Evolutionary conservation across 1,140 invertebrate genomes (phyloP), one percentile per base, ranked within the genome.

Genomic region (Leptinotarsa texana): DNA sequence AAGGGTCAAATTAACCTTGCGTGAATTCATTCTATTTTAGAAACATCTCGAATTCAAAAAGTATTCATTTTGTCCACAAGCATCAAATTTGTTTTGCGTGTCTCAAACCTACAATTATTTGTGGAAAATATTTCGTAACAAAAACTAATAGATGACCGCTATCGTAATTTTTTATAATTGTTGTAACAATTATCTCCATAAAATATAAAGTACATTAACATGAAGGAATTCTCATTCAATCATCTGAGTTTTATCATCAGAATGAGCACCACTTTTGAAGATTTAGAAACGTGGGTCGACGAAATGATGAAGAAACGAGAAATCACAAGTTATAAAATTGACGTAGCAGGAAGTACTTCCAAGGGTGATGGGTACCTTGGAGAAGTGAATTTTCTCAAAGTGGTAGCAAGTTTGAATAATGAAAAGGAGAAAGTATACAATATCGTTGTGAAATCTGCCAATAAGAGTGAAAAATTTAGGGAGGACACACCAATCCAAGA

Each of bases 291-390:
- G 6, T 72, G 71, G 71, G 48, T 78, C 15, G 68, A 66, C 13
- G 72, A 76, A 73, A 66, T 76, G 57, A 78, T 78, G 78, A 74
- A 24, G 13, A 66, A 74, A 63, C 24, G 67, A 33, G 62, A 66
- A n/a, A 66, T 78, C 8, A 51, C 61, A 11, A 75, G 74, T 27
- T 81, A 82, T 57, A 75, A 79, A 51, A 13, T 81, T 13, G 77
- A 78, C 22, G 24, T 80, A 68, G 68, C 74, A 3, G 80, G 78
- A 27, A 74, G 70, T 42, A 63, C 75, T 0, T 66, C 48, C 11
- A 81, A 81, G 75, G 81, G 80, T 11, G 80, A 82, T 66, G 80
- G 80, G 24, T 82, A 82, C 72, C 61, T 82, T n/a, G 80, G 81
- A n/a, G 75, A 80, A 72, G 76, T 82, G 13, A 76, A 74, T 24